A percentile compares a stretch with the other conserved stretches of the same genome.
These are phyloP conservation scores for Nemopilema nomurai DNA, from an alignment of 30 jellyfish, hydroid and myxozoan species.

Conservation along the genomic window DNA sequence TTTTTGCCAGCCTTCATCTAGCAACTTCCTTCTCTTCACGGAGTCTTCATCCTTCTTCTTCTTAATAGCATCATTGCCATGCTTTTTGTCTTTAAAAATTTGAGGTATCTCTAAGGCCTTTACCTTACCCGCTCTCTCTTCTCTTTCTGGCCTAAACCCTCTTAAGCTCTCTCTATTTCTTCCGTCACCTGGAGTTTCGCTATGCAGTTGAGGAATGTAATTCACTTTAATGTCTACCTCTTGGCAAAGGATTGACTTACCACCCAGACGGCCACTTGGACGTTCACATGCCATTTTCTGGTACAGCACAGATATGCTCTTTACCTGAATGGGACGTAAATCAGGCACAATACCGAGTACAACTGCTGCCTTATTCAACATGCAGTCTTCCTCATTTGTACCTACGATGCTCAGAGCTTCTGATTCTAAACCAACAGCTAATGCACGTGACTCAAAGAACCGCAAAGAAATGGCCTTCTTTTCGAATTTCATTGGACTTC, in stretches of 20 bases:
- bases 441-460: neutral
- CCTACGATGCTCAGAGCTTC: neutral
- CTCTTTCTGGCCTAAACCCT: neutral
- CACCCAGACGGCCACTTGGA: neutral
- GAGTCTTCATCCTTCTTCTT: neutral
- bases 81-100: neutral
- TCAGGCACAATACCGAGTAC: neutral
- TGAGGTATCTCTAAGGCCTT: conserved; percentile 4
- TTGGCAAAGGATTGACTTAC: neutral
- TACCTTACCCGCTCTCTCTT: neutral
- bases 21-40: neutral
- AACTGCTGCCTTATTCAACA: neutral
- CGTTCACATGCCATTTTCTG: neutral
- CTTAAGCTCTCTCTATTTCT: neutral
- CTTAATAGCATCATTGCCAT: neutral
- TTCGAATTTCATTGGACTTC: neutral
- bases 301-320: neutral
- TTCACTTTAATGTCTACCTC: neutral
- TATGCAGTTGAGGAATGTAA: neutral
- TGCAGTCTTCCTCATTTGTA: neutral
- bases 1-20: conserved; percentile 21
- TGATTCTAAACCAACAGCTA: neutral
- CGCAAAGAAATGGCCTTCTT: neutral
- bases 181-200: neutral
- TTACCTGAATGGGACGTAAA: neutral